A percentile compares a stretch with the other conserved stretches of the same genome.
These are phyloP conservation scores for Diploptera punctata DNA, from an alignment of 2,888 invertebrate genomes.

Conservation along the genomic window DNA sequence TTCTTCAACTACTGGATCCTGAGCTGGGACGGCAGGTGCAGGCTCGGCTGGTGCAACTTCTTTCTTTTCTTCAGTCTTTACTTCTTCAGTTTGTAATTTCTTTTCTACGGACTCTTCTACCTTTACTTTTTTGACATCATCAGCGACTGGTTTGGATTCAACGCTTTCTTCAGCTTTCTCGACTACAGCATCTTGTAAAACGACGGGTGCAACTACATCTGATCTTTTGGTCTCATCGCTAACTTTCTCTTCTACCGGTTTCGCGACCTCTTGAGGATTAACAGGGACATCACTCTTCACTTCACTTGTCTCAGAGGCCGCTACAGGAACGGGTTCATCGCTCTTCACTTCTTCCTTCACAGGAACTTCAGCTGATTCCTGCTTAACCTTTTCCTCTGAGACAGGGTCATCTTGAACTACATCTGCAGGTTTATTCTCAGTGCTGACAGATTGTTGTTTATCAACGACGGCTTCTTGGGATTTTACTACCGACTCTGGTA, in stretches of 20 bases:
- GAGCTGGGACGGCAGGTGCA: too few species aligned
- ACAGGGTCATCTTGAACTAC: too few species aligned
- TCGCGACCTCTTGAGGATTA: neutral
- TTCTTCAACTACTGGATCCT: too few species aligned
- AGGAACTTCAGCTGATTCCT: too few species aligned
- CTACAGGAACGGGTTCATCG: too few species aligned
- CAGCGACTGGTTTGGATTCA: conserved; percentile 40
- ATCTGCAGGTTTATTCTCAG: neutral
- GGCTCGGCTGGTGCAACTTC: neutral
- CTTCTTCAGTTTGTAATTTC: conserved; percentile 19
- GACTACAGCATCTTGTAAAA: neutral
- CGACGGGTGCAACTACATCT: neutral
- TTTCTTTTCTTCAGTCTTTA: conserved; percentile 17
- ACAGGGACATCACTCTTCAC: neutral
- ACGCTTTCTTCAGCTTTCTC: conserved; percentile 32
- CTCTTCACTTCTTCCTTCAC: too few species aligned
- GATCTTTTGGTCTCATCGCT: neutral
- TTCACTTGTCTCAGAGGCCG: neutral
- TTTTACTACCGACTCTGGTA: conserved; percentile 30
- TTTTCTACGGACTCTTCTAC: conserved; percentile 26
- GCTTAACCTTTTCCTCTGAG: too few species aligned
- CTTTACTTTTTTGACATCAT: too few species aligned
- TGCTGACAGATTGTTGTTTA: too few species aligned
- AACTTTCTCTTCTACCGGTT: neutral
- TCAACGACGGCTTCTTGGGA: neutral